Base-by-base conservation (phyloP, 2,113 vertebrate species). In the Willisornis vidua region DNA sequence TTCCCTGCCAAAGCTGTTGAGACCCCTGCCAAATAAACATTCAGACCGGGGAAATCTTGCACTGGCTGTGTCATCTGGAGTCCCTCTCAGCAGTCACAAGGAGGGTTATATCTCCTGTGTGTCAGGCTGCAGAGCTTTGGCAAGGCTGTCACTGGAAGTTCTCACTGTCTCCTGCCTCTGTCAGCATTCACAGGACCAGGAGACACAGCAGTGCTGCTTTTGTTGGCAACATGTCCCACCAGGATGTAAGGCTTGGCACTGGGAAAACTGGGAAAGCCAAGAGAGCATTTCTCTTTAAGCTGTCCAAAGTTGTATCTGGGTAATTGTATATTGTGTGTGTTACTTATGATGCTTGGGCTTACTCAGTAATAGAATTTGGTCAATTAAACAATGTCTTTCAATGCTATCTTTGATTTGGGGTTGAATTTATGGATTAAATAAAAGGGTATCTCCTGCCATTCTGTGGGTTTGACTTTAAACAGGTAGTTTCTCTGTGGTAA, bases 21-120 rank as follows among this genome's bases (percentile, higher is more conserved):
- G 37, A 33, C 33, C 41, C 61, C 20, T 81, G 70, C 54, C 63
- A 76, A 54, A 57, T 18, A 68, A 86, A 85, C 39, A 65, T 29
- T 46, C 62, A 45, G 14, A 10, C 45, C 67, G 58, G 61, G 23
- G 58, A 57, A 88, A 51, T 23, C 65, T 80, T 80, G 63, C 43
- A 25, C 52, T 48, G 19, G 33, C 8, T 25, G 20, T 12, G 17
- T 76, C 33, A 57, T 57, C 37, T 25, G 15, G 31, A 24, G 61
- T 88, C 45, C 67, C 49, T 57, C 19, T 24, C 70, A 66, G 78
- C 48, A 70, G 14, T 19, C 48, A 66, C 57, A 39, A 39, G 51
- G 4, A 37, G 29, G 10, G 9, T 14, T 48, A 1, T 29, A 28
- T 9, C 20, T 71, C 57, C 6, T 1, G 0, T 20, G 23, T 31